phyloP scores from a whole-genome alignment of 2,113 vertebrate species.

The Melanerpes aurifrons region DNA sequence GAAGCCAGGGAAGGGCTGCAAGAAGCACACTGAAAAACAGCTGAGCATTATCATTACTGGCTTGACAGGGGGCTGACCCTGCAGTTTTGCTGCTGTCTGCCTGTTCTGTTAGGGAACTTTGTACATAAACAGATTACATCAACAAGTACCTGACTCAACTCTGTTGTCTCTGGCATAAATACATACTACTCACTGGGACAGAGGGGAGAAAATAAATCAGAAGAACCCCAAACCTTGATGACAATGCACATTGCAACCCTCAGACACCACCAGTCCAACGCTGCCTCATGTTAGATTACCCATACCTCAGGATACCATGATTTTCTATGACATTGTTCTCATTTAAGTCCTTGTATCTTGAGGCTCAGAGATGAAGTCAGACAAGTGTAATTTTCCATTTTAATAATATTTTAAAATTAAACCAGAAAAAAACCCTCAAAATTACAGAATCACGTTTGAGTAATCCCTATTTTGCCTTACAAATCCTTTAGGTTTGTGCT shows the following conservation, averaged over 20 bases:
- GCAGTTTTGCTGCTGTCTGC: no score
- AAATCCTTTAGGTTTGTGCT: accelerated
- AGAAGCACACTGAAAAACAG: not conserved
- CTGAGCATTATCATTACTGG: accelerated
- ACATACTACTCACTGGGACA: not conserved
- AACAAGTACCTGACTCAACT: not conserved
- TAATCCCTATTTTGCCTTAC: no score
- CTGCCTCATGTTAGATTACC: accelerated
- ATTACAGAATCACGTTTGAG: accelerated
- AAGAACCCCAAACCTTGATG: not conserved
- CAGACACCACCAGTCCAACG: accelerated
- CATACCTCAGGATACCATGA: accelerated
- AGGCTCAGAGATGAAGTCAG: not conserved
- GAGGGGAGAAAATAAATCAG: not conserved
- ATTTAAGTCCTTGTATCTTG: accelerated
- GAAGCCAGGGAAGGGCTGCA: not conserved
- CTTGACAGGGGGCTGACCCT: accelerated
- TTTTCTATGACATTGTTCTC: accelerated
- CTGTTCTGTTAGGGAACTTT: no score
- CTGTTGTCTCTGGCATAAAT: not conserved
- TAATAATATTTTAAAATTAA: not conserved
- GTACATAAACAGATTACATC: not conserved
- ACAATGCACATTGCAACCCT: accelerated
- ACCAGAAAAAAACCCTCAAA: not conserved
- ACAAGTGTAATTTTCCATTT: not conserved